Base-by-base conservation (phyloP, 2,113 vertebrate genomes). In the Odontophorus gujanensis region DNA sequence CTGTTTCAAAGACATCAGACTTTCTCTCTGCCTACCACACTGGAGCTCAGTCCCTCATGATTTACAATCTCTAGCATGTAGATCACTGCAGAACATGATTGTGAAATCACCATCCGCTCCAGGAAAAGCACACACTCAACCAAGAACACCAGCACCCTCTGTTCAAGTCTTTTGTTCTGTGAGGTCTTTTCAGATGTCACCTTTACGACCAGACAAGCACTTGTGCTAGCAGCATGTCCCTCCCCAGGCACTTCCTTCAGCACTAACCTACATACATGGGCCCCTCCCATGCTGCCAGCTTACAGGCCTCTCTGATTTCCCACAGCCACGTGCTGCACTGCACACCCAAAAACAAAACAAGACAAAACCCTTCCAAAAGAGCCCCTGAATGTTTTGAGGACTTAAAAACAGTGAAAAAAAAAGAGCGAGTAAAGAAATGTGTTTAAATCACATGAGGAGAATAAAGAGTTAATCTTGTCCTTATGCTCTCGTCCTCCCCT, bases 191-290 rank as follows among this genome's bases (percentile, higher is more conserved):
- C 65, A 59, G 38, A 59, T 30, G 24, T 68, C 71, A 73, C 26
- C 28, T 57, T 78, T 66, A 62, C 65, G 24, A 13, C 20, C 30
- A 32, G 48, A 8, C 13, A 77, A 53, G 24, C 20, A 7, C 16
- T 17, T 26, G 9, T 8, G 28, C 55, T 75, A 9, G 25, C 67
- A 75, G 28, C 50, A 18, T 71, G 32, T 30, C n/a, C 24, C 50
- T 55, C 4, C 34, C 18, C 40, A 8, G 48, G 53, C 42, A 73
- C 5, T 16, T 53, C 65, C 12, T 0, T 2, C 9, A 38, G 50
- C 80, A 3, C 34, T 58, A 69, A 73, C 55, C 50, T 34, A 40
- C 10, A 4, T 4, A 2, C 1, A 1, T 28, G 40, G 2, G 2
- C 36, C 13, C 34, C 38, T 58, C n/a, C 26, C 43, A 18, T 7